Percentiles rank a stretch among this genome's conserved stretches.
Conservation (phyloP, 2,888 invertebrate species). For the Eupithecia pulchellata region DNA sequence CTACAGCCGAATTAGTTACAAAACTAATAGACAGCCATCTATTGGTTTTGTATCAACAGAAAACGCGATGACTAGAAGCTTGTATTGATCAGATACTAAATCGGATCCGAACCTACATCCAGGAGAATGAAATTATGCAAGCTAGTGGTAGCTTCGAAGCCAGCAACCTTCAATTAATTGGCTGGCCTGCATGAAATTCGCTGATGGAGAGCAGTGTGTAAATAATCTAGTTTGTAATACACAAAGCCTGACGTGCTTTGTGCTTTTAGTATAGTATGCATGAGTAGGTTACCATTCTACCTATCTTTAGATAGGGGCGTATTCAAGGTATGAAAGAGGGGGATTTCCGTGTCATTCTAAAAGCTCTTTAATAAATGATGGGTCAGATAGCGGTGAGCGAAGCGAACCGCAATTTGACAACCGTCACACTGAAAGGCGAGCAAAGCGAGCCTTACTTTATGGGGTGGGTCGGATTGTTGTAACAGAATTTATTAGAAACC, state of each 20-base stretch:
- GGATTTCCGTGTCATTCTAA: no score
- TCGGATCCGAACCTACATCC: background rate
- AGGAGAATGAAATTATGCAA: background rate
- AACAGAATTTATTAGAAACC: no score
- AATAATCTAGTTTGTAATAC: slow-evolving; percentile 24
- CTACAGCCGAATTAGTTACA: no score
- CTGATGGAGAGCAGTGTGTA: slow-evolving; percentile 26
- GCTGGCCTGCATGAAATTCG: slow-evolving; percentile 25
- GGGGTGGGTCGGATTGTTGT: no score
- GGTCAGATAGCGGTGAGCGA: no score
- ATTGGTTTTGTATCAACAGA: background rate
- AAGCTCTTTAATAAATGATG: no score
- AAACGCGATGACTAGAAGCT: background rate
- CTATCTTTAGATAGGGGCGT: no score
- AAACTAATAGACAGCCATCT: background rate
- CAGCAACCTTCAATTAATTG: slow-evolving; percentile 18
- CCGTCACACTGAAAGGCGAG: no score
- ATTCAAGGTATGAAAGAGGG: no score
- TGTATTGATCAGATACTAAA: background rate
- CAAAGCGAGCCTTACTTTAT: no score
- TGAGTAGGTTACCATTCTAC: background rate
- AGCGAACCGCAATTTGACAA: no score
- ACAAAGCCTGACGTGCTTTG: background rate
- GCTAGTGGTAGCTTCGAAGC: background rate
- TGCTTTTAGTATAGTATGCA: background rate